Conservation (phyloP, 2,888 invertebrate genomes). For the Philereme transversata region DNA sequence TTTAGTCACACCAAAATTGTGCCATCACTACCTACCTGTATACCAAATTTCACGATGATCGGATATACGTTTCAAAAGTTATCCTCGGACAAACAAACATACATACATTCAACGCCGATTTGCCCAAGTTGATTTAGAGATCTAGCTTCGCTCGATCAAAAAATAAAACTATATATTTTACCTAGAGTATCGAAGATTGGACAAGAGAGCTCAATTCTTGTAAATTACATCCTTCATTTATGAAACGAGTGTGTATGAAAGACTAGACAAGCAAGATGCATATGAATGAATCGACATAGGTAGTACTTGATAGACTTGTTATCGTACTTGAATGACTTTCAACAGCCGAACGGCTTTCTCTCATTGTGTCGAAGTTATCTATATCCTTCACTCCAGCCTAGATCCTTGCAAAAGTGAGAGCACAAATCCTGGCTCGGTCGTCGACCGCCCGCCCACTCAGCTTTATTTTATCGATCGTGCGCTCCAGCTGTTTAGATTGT, state of each 20-base stretch:
- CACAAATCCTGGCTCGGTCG: slow-evolving; percentile 47
- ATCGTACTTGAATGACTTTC: slow-evolving; percentile 14
- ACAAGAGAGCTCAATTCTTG: background rate
- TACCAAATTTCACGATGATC: no score
- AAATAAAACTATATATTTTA: no score
- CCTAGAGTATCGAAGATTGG: background rate
- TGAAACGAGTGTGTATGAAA: slow-evolving; percentile 6
- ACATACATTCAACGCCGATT: no score
- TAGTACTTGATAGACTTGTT: slow-evolving; percentile 22
- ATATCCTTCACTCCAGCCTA: slow-evolving; percentile 9
- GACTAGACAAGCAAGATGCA: slow-evolving; percentile 7
- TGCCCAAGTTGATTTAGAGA: no score
- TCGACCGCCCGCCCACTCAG: slow-evolving; percentile 54
- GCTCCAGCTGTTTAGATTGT: slow-evolving; percentile 35
- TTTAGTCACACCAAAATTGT: no score
- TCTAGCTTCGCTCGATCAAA: no score
- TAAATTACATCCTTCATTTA: background rate
- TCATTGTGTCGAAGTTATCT: slow-evolving; percentile 11
- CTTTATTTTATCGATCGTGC: slow-evolving; percentile 48
- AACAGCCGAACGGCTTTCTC: slow-evolving; percentile 23
- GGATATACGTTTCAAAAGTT: no score
- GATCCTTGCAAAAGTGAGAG: slow-evolving; percentile 37
- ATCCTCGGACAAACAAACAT: no score
- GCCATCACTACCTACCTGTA: no score
- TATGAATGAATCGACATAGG: slow-evolving; percentile 15